Conservation (phyloP, 1,140 invertebrate genomes). For the Drosophila arawakana region DNA sequence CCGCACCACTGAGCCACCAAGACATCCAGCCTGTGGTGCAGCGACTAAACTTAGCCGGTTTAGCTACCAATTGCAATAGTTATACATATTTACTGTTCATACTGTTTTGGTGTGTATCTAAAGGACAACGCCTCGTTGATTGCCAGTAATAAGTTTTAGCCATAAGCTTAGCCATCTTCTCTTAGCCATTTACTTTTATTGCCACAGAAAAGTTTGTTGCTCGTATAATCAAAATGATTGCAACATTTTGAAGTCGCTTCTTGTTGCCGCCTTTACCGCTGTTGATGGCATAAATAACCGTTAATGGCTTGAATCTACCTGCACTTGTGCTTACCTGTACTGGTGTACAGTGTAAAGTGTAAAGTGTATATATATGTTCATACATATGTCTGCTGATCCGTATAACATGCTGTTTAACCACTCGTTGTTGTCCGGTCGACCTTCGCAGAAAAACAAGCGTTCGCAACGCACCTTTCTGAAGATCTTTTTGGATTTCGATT, state of each 20-base stretch:
- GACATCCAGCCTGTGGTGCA: conserved; percentile 19
- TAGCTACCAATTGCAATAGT: conserved; percentile 19
- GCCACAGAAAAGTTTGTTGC: neutral
- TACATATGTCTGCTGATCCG: conserved; percentile 1
- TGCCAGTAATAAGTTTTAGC: conserved; percentile 31
- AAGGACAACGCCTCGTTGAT: conserved; percentile 59
- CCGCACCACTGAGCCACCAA: neutral
- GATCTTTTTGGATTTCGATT: conserved; percentile 44
- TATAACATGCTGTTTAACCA: conserved; percentile 59
- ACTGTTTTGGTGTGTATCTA: conserved; percentile 31
- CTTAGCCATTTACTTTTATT: conserved; percentile 30
- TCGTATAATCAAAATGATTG: conserved; percentile 38
- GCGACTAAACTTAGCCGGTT: conserved; percentile 60
- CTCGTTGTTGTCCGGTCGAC: conserved; percentile 33
- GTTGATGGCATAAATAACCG: conserved; percentile 59
- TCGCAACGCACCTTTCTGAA: conserved; percentile 30
- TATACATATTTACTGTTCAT: conserved; percentile 12
- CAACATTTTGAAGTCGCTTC: conserved; percentile 44
- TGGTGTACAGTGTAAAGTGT: neutral
- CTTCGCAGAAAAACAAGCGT: conserved; percentile 16
- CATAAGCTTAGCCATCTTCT: conserved; percentile 33
- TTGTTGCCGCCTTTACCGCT: neutral
- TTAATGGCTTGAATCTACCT: conserved; percentile 43
- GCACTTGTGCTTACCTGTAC: conserved; percentile 24
- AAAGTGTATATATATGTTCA: too few relatives aligned